Percentiles rank a stretch among this genome's conserved stretches.
phyloP scores from a whole-genome alignment of 2,888 invertebrate species.

The Labia minor region DNA sequence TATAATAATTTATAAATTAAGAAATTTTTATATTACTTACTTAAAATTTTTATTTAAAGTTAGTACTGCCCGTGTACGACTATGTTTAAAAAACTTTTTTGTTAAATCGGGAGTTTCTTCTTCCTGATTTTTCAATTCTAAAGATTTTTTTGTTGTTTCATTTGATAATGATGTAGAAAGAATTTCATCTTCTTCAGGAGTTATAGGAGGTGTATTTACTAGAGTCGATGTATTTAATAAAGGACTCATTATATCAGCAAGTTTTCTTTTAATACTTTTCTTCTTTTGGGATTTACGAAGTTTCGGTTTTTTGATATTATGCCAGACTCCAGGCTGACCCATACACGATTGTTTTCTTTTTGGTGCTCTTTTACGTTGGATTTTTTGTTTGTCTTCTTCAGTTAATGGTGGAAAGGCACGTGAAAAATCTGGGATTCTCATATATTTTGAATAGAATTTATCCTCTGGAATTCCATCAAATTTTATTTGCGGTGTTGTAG shows the following conservation, averaged over 20 bases:
- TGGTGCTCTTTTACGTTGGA: neutral
- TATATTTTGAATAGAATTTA: neutral
- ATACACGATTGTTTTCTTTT: neutral
- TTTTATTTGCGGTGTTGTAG: neutral
- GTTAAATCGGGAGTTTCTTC: conserved; percentile 28
- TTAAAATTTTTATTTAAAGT: conserved; percentile 36
- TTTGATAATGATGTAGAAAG: conserved; percentile 32
- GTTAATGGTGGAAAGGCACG: neutral
- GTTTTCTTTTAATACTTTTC: neutral
- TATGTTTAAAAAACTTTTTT: conserved; percentile 40
- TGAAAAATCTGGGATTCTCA: neutral
- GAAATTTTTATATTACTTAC: conserved; percentile 22
- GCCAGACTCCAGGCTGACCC: neutral
- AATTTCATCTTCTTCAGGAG: neutral
- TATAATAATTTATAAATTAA: too few relatives aligned
- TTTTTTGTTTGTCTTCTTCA: neutral
- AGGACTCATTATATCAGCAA: neutral
- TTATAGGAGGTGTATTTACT: neutral
- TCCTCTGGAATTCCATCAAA: neutral
- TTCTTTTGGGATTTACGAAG: neutral
- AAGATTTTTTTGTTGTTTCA: conserved; percentile 27
- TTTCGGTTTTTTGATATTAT: neutral
- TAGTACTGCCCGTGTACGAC: conserved; percentile 31
- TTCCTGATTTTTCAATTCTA: neutral
- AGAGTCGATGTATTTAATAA: neutral